Percentiles rank a stretch among this genome's conserved stretches.
phyloP scores from a whole-genome alignment of 2,888 invertebrate species.

The Zaprionus bogoriensis region DNA sequence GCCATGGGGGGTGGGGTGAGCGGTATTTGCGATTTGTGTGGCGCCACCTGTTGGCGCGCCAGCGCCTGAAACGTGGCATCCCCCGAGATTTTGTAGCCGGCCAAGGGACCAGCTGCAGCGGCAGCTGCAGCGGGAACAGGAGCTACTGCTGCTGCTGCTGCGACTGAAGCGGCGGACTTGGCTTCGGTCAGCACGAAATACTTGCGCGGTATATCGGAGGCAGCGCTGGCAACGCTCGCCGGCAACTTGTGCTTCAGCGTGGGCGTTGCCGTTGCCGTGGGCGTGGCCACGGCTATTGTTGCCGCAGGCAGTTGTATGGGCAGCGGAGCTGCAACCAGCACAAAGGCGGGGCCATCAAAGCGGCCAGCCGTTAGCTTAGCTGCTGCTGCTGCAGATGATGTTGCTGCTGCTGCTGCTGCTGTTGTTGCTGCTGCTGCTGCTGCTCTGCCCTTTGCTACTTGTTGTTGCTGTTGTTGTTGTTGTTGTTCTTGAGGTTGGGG shows the following conservation, averaged over 20 bases:
- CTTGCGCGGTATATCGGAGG: slow-evolving; percentile 44
- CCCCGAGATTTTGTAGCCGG: not conserved
- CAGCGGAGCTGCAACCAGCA: slow-evolving; percentile 16
- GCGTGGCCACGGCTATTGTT: not conserved
- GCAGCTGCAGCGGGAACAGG: slow-evolving; percentile 6
- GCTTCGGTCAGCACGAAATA: slow-evolving; percentile 38
- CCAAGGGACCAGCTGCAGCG: not conserved
- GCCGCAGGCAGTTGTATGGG: slow-evolving; percentile 15
- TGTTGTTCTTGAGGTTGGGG: slow-evolving; percentile 53
- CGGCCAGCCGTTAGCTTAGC: slow-evolving; percentile 27
- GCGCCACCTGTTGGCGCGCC: not conserved
- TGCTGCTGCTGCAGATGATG: slow-evolving; percentile 27
- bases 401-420: slow-evolving; percentile 32
- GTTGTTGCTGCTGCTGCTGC: slow-evolving; percentile 34
- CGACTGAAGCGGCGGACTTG: slow-evolving; percentile 21
- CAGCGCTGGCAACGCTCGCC: not conserved
- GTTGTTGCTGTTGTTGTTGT: slow-evolving; percentile 52
- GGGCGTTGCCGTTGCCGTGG: slow-evolving; percentile 5
- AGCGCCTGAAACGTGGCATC: not conserved
- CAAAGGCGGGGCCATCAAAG: slow-evolving; percentile 24
- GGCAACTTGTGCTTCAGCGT: slow-evolving; percentile 39
- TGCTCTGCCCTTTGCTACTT: slow-evolving; percentile 46
- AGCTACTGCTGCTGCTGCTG: slow-evolving; percentile 4
- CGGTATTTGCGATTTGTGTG: slow-evolving; percentile 69
- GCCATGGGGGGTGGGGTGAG: slow-evolving; percentile 82